Evolutionary conservation across 2,797 vertebrate species (phyloP), one percentile per base, ranked within the genome.

Genomic region (Alauda arvensis): DNA sequence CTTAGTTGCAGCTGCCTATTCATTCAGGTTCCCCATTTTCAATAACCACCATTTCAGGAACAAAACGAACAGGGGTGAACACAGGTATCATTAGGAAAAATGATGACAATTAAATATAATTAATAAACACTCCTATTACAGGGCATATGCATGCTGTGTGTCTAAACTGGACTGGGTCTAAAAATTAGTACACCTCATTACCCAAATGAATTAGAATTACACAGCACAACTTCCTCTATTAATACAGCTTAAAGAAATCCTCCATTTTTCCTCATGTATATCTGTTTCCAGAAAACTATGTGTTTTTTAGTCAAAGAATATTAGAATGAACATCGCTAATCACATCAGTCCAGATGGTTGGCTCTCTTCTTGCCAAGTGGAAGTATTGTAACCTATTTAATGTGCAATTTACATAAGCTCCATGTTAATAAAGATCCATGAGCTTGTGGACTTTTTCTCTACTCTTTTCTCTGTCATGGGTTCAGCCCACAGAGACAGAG

Each of bases 101-200:
- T 0, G 23, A 92, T 79, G 85, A 93, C 87, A 92, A 95, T 94
- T 94, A 96, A 95, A 93, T 76, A 93, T 89, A 95, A 94, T 96
- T 94, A 96, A 96, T 95, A 95, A 96, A 95, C 88, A 88, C 71
- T 92, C 89, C 67, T 79, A 67, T 94, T 94, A 94, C 81, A 90
- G 94, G 93, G 81, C 91, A 94, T 92, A 94, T 90, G 85, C 89
- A 94, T 81, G 40, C 94, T 83, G 86, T 83, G 85, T 89, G 80
- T 85, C 93, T 93, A 89, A 93, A 92, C 89, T 82, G 87, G 91
- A 85, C 75, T 42, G 80, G 90, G 77, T 70, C 75, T 91, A 87
- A 90, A 93, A 94, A 85, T 91, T 80, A 92, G 74, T 76, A 94
- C 71, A 94, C 91, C 80, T 96, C 93, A 92, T 95, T 95, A 93